Conservation (phyloP, 2,113 vertebrate species). For the Eudyptes chrysolophus region DNA sequence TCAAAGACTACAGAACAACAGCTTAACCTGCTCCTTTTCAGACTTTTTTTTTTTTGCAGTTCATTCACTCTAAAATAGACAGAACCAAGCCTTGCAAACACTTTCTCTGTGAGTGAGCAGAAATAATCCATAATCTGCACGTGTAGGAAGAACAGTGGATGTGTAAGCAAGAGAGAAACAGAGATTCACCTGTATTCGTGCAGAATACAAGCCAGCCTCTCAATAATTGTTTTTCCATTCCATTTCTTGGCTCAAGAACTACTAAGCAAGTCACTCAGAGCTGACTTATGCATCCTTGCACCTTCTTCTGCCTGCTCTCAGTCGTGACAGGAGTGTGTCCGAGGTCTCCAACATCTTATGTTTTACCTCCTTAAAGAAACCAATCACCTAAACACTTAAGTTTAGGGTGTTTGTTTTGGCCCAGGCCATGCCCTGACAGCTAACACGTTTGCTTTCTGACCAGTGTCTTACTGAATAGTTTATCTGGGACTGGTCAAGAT, state of each 20-base stretch:
- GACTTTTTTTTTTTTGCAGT: neutral
- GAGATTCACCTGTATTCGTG: neutral
- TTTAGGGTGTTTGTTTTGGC: neutral
- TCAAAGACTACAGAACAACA: neutral
- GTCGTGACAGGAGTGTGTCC: accelerated
- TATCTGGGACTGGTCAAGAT: neutral
- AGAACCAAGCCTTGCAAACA: neutral
- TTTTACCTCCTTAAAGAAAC: neutral
- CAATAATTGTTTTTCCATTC: neutral
- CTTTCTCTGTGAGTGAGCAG: neutral
- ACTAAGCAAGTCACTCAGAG: neutral
- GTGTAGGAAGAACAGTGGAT: neutral
- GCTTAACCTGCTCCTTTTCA: neutral
- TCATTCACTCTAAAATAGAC: neutral
- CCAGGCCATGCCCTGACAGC: neutral
- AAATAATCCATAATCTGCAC: neutral
- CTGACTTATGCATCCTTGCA: neutral
- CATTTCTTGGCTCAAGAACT: neutral
- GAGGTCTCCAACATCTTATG: neutral
- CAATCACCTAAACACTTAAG: neutral
- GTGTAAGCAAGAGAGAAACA: neutral
- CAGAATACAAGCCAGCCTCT: neutral
- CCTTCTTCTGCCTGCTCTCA: neutral
- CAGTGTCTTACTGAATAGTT: neutral
- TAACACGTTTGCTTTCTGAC: neutral